Percentiles rank a stretch among this genome's conserved stretches.
Conservation (phyloP, 1,140 invertebrate species). For the Trichogramma pretiosum region DNA sequence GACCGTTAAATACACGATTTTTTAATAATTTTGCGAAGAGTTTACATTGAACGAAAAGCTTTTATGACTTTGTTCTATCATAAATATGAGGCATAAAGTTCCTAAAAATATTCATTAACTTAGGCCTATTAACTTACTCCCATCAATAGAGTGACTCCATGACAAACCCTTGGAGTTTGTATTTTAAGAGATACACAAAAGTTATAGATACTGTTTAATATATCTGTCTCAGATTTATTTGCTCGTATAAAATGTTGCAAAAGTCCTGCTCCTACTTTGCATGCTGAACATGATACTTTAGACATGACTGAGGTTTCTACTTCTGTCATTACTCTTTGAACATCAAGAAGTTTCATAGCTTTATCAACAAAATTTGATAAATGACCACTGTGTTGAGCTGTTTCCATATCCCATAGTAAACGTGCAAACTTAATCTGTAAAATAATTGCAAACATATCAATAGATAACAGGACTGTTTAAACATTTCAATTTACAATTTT, state of each 20-base stretch:
- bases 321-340: slow-evolving; percentile 76
- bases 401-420: slow-evolving; percentile 61
- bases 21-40: no score
- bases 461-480: no score
- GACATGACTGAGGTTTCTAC: slow-evolving; percentile 85
- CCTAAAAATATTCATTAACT: neutral
- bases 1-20: no score
- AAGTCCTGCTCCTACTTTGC: slow-evolving; percentile 75
- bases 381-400: slow-evolving; percentile 51
- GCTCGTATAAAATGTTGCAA: slow-evolving; percentile 76
- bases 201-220: slow-evolving; percentile 74
- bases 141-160: slow-evolving; percentile 76
- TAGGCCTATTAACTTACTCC: slow-evolving; percentile 52
- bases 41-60: no score
- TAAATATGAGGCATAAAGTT: neutral
- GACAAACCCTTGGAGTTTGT: slow-evolving; percentile 74
- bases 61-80: no score
- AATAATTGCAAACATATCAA: no score
- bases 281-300: slow-evolving; percentile 82
- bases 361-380: slow-evolving; percentile 72
- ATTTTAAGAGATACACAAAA: slow-evolving; percentile 80
- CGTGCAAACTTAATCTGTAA: slow-evolving; percentile 47
- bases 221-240: slow-evolving; percentile 75
- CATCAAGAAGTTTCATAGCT: slow-evolving; percentile 68
- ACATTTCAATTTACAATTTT: no score